phyloP scores from a whole-genome alignment of 1,140 invertebrate species.

The roundworm (Caenorhabditis elegans) region WBcel235 BX284604.4:197501-198000 shows the following conservation, averaged over 20 bases:
- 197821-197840: background rate
- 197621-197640: too few relatives aligned
- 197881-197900: background rate
- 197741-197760: background rate
- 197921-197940: slow-evolving; percentile 12
- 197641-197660: too few relatives aligned
- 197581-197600: too few relatives aligned
- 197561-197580: too few relatives aligned
- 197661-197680: too few relatives aligned
- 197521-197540: too few relatives aligned
- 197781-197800: background rate
- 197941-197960: background rate
- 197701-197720: too few relatives aligned
- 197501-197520: too few relatives aligned
- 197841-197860: background rate
- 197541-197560: too few relatives aligned
- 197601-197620: too few relatives aligned
- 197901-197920: background rate
- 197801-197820: slow-evolving; percentile 8
- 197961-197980: background rate
- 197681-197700: too few relatives aligned
- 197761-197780: background rate
- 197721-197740: background rate
- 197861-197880: background rate
- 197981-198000: background rate